These are phyloP conservation scores for Sminthurides aquaticus DNA, from an alignment of 2,888 invertebrate species.

Conservation along the genomic window DNA sequence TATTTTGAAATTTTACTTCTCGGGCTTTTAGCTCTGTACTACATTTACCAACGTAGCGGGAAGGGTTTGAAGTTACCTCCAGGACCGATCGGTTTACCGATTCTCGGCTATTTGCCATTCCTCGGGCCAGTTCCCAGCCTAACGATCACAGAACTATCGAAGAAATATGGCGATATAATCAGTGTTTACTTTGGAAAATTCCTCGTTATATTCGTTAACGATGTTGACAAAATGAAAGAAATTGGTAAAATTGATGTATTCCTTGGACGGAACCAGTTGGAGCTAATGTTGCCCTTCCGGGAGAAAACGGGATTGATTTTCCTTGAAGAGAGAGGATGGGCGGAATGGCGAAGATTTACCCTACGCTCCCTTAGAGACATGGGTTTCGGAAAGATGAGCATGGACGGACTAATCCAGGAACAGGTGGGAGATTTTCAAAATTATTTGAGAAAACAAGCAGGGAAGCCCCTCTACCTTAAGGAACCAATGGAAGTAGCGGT, in stretches of 20 bases:
- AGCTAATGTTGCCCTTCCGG: constrained; percentile 28
- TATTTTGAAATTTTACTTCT: neutral
- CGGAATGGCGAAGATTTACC: constrained; percentile 33
- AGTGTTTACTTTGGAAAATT: constrained; percentile 31
- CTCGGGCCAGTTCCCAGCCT: constrained; percentile 36
- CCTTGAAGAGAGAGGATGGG: constrained; percentile 37
- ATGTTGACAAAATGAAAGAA: constrained; percentile 35
- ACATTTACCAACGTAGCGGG: neutral
- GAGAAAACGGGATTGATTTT: constrained; percentile 32
- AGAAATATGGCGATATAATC: constrained; percentile 37
- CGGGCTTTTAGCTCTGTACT: neutral
- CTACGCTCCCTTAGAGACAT: constrained; percentile 33
- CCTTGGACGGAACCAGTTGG: constrained; percentile 33
- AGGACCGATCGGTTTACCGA: constrained; percentile 34
- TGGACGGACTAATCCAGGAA: constrained; percentile 35
- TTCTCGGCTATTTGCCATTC: constrained; percentile 39
- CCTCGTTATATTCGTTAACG: constrained; percentile 37
- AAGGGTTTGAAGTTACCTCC: constrained; percentile 4
- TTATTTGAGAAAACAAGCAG: constrained; percentile 20
- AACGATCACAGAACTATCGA: constrained; percentile 32
- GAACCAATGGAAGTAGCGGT: constrained; percentile 35
- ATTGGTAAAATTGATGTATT: constrained; percentile 33
- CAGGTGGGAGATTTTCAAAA: constrained; percentile 26
- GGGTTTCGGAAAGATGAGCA: constrained; percentile 38
- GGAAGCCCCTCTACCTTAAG: constrained; percentile 31